Conservation (phyloP, 2,113 vertebrate genomes). For the Microtus richardsoni region DNA sequence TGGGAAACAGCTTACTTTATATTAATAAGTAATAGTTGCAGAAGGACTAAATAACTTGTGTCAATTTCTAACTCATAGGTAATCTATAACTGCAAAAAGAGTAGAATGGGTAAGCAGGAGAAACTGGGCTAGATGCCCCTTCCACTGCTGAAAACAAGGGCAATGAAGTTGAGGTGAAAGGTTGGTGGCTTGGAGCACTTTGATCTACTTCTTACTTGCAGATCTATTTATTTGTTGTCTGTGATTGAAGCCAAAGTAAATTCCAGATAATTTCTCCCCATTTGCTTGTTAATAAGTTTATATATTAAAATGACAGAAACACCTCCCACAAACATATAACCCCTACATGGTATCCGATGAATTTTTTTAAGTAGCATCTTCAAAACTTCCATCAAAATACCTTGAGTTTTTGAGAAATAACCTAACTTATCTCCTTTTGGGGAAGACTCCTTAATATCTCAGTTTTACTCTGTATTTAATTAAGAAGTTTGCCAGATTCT, state of each 20-base stretch:
- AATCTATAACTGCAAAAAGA: too few species aligned
- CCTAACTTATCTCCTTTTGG: neutral
- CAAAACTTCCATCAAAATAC: neutral
- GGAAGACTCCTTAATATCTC: neutral
- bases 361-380: neutral
- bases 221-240: neutral
- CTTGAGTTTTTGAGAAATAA: neutral
- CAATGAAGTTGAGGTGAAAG: too few species aligned
- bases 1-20: too few species aligned
- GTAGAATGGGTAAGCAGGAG: too few species aligned
- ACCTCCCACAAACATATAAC: neutral
- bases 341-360: neutral
- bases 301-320: neutral
- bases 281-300: neutral
- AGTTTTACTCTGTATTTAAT: constrained; percentile 55
- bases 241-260: neutral
- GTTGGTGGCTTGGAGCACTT: too few species aligned
- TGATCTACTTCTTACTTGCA: too few species aligned
- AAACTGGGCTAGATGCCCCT: too few species aligned
- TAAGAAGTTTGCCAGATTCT: constrained; percentile 12
- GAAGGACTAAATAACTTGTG: too few species aligned
- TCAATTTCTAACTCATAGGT: too few species aligned
- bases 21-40: too few species aligned
- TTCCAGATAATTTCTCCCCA: neutral
- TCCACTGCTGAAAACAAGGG: too few species aligned